Conservation (phyloP, 1,140 invertebrate genomes). For the Chrysoperla carnea region DNA sequence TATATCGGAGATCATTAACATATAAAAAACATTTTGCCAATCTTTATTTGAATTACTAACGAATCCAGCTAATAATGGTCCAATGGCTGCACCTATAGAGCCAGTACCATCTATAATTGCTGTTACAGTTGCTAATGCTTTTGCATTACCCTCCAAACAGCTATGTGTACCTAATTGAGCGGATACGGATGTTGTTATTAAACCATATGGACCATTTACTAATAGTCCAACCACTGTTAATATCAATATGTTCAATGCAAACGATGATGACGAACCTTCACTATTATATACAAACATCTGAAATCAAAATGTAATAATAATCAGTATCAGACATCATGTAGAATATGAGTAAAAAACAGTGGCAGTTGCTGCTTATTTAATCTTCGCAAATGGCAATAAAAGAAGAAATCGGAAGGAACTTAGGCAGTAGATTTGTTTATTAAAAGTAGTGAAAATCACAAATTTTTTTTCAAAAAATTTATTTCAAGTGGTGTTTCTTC, state of each 20-base stretch:
- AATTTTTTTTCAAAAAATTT: too few relatives aligned
- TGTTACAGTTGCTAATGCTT: slow-evolving; percentile 86
- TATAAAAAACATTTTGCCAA: slow-evolving; percentile 83
- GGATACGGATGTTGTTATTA: slow-evolving; percentile 92
- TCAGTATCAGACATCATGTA: too few relatives aligned
- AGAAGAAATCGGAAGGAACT: too few relatives aligned
- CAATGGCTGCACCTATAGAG: slow-evolving; percentile 80
- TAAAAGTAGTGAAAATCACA: too few relatives aligned
- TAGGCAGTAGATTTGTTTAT: too few relatives aligned
- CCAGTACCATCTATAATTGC: slow-evolving; percentile 95
- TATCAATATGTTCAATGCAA: slow-evolving; percentile 45
- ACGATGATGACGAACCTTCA: slow-evolving; percentile 36
- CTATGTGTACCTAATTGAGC: slow-evolving; percentile 84
- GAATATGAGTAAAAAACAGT: too few relatives aligned
- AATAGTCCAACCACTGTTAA: slow-evolving; percentile 62
- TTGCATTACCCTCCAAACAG: slow-evolving; percentile 64
- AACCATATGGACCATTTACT: slow-evolving; percentile 88
- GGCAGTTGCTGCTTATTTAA: too few relatives aligned
- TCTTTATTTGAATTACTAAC: slow-evolving; percentile 40
- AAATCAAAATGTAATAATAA: slow-evolving; percentile 20
- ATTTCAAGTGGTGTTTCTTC: too few relatives aligned
- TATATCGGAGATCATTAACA: slow-evolving; percentile 73
- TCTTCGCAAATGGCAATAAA: too few relatives aligned
- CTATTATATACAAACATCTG: slow-evolving; percentile 66
- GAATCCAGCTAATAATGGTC: slow-evolving; percentile 76